Conservation (phyloP, 1,140 invertebrate species). For the Drosophila arizonae region DNA sequence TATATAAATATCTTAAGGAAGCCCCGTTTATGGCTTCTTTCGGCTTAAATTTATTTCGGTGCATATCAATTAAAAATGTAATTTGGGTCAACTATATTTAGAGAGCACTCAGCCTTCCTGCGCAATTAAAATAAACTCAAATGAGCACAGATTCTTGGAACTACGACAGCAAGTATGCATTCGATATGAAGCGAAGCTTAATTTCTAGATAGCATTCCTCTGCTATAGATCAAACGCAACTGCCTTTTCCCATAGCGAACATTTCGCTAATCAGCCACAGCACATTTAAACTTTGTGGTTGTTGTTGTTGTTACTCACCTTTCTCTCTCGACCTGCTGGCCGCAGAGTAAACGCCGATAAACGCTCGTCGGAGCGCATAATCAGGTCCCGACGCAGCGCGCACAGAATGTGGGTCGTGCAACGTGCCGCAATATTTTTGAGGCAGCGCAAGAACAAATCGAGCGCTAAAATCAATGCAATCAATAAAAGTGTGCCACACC, state of each 20-base stretch:
- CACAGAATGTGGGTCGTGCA: slow-evolving; percentile 46
- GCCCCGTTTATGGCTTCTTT: no score
- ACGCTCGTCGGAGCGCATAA: slow-evolving; percentile 23
- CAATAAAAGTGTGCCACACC: slow-evolving; percentile 62
- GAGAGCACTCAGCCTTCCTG: no score
- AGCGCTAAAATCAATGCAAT: slow-evolving; percentile 75
- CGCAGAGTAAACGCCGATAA: not conserved
- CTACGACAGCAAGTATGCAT: no score
- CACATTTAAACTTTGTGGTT: slow-evolving; percentile 8
- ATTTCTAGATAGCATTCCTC: not conserved
- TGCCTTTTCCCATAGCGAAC: not conserved
- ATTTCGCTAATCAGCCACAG: slow-evolving; percentile 29
- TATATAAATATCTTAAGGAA: no score
- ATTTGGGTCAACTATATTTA: no score
- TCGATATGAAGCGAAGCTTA: not conserved
- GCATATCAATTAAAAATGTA: no score
- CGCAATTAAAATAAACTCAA: no score
- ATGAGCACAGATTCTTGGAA: no score
- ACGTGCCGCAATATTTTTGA: slow-evolving; percentile 27
- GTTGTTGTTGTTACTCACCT: slow-evolving; percentile 2
- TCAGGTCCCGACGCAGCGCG: slow-evolving; percentile 4
- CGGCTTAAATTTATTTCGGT: no score
- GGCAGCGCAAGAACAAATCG: slow-evolving; percentile 49
- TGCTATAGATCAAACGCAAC: not conserved
- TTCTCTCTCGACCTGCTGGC: not conserved